These are phyloP conservation scores for Sebastes schlegelii DNA, from an alignment of 2,113 vertebrate species.

Conservation along the genomic window DNA sequence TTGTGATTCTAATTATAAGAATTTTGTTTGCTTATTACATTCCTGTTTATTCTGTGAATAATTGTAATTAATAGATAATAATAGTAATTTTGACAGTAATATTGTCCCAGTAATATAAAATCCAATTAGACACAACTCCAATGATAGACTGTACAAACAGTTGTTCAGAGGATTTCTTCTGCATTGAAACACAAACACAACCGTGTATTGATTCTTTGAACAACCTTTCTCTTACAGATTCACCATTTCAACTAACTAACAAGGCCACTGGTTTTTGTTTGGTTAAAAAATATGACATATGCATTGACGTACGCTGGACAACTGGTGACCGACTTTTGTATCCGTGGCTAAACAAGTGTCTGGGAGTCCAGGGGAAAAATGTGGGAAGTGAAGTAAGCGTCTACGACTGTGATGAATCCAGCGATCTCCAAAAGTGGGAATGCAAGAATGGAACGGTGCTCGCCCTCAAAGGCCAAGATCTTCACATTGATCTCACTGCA, in stretches of 20 bases:
- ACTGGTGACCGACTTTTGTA: conserved; percentile 86
- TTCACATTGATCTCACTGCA: conserved; percentile 87
- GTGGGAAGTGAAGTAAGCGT: conserved; percentile 84
- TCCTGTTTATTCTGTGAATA: not conserved
- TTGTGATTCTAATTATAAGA: too few species aligned
- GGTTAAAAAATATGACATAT: not conserved
- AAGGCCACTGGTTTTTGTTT: conserved; percentile 43
- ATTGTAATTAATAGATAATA: not conserved
- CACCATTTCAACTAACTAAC: conserved; percentile 47
- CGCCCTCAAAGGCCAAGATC: conserved; percentile 83
- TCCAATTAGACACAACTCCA: too few species aligned
- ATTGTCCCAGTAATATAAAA: too few species aligned
- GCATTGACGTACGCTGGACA: conserved; percentile 85
- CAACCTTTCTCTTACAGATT: conserved; percentile 40
- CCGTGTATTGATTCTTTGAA: not conserved
- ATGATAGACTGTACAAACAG: not conserved
- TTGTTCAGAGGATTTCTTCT: not conserved
- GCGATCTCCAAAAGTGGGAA: conserved; percentile 90
- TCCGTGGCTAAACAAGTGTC: conserved; percentile 79
- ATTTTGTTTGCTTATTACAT: not conserved
- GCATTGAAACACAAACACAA: not conserved
- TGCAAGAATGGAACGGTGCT: conserved; percentile 89
- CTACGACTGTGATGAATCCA: conserved; percentile 87
- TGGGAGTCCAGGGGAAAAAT: conserved; percentile 85
- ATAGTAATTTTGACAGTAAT: too few species aligned